Evolutionary conservation across 2,113 vertebrate species (phyloP), one percentile per base, ranked within the genome.

Genomic region (Lycocorax pyrrhopterus): DNA sequence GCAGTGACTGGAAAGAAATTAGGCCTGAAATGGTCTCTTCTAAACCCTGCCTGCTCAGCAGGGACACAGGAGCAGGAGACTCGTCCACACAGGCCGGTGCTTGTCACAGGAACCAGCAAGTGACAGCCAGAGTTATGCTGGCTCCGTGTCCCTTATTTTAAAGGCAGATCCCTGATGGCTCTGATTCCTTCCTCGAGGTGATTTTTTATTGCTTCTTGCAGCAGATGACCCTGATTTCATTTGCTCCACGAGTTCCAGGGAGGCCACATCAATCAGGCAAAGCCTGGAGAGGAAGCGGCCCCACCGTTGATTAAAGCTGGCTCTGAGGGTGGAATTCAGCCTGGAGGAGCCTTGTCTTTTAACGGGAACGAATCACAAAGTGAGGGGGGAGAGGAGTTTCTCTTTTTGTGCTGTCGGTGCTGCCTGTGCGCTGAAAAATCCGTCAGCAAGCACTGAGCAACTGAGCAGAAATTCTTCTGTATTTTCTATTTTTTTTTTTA

Each of bases 291-390:
- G 71, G 22, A 39, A 74, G 66, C 62, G 29, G 85, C n/a, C 59
- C 68, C 55, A 51, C 15, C 11, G 6, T 6, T 95, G 95, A 97
- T 96, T 96, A 94, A 95, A 95, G 49, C 85, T 90, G 80, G 78
- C 33, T 87, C 67, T 49, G 7, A 1, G 62, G 39, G 43, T 68
- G 56, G 75, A 92, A 83, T 86, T 86, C 82, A 90, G 92, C 94
- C 86, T 9, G 39, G 35, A 80, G 86, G 83, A 91, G 9, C n/a
- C 63, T 76, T 51, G 59, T 73, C 83, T 90, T 92, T 92, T 80
- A 95, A 73, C 75, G 21, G 79, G 90, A 96, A 51, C 51, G 84
- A 53, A 86, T 92, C 63, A 67, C 51, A 59, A 66, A 88, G 67
- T 63, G 55, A 35, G 39, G 12, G 32, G 46, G 11, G 1, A 82